Conservation (phyloP, 2,888 invertebrate species). For the Ectemnius cavifrons region DNA sequence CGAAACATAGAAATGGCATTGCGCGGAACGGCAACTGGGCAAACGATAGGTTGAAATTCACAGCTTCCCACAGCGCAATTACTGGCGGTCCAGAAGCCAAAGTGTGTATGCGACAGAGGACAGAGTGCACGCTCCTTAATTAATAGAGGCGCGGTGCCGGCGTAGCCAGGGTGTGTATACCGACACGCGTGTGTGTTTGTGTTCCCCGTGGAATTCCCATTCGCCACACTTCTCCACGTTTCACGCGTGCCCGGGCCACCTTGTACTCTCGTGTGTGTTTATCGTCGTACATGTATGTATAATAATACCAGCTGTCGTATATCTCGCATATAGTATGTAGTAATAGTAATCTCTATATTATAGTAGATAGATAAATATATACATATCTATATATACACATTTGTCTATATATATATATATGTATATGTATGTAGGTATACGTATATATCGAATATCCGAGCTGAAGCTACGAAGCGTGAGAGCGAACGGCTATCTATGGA, state of each 20-base stretch:
- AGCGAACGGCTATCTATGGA: slow-evolving; percentile 73
- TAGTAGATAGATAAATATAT: not conserved
- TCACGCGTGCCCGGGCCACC: slow-evolving; percentile 21
- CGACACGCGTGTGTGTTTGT: not conserved
- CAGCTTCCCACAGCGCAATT: too few relatives aligned
- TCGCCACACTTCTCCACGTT: slow-evolving; percentile 44
- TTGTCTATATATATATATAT: slow-evolving; percentile 31
- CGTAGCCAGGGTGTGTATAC: not conserved
- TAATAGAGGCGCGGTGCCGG: not conserved
- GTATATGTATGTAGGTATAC: slow-evolving; percentile 38
- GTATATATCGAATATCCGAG: slow-evolving; percentile 53
- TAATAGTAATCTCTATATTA: too few relatives aligned
- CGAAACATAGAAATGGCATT: too few relatives aligned
- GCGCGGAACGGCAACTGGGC: too few relatives aligned
- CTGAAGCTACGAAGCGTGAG: slow-evolving; percentile 73
- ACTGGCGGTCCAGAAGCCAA: too few relatives aligned
- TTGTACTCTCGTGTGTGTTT: slow-evolving; percentile 11
- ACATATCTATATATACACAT: not conserved
- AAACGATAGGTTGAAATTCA: too few relatives aligned
- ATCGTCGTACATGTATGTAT: slow-evolving; percentile 39
- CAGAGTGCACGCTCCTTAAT: not conserved
- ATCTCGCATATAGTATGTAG: slow-evolving; percentile 15
- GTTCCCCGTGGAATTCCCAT: not conserved
- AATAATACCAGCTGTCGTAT: not conserved
- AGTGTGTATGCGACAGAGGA: slow-evolving; percentile 1